Evolutionary conservation across 2,113 vertebrate genomes (phyloP), one percentile per base, ranked within the genome.

Genomic region (Tenebrosternarchus preto): DNA sequence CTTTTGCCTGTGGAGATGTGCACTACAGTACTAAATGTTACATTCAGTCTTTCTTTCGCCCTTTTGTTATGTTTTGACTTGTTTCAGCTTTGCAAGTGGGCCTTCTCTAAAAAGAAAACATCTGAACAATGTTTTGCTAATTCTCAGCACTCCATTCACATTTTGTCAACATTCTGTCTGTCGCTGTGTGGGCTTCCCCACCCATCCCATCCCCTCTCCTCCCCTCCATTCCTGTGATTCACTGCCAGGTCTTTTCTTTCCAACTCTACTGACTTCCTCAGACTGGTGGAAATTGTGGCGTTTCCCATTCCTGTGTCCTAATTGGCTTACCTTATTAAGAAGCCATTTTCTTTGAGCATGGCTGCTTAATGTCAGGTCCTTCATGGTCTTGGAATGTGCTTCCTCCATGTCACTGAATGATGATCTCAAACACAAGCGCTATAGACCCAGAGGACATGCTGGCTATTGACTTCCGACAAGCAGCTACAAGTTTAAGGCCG

Each of bases 271-370:
- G 82, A 69, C 24, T 64, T 70, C 55, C 36, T 77, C 77, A 56
- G 77, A 55, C 85, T 76, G 9, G 56, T 25, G 74, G 64, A 83
- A 56, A 31, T 56, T 15, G 33, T 50, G 79, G 50, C 75, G 71
- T 82, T 78, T 81, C 78, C 19, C 75, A 81, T 86, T 86, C 76
- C 76, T 66, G 61, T 80, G 77, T 85, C 84, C 84, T 92, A 92
- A 93, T 93, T 91, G 92, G 87, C 91, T 90, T 91, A 91, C 88
- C 88, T 90, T 89, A 90, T 90, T 92, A 92, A 92, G 87, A 86
- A 89, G 89, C 87, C 85, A 87, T 82, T 89, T 93, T 89, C 88
- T 92, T 92, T 89, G 87, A 86, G 89, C 87, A 87, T 81, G 83
- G 81, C 88, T 89, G 86, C 88, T 88, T 91, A 90, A 89, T 90